Evolutionary conservation across 2,797 vertebrate genomes (phyloP), one percentile per base, ranked within the genome.

Genomic region (Otolemur crassicaudatus): DNA sequence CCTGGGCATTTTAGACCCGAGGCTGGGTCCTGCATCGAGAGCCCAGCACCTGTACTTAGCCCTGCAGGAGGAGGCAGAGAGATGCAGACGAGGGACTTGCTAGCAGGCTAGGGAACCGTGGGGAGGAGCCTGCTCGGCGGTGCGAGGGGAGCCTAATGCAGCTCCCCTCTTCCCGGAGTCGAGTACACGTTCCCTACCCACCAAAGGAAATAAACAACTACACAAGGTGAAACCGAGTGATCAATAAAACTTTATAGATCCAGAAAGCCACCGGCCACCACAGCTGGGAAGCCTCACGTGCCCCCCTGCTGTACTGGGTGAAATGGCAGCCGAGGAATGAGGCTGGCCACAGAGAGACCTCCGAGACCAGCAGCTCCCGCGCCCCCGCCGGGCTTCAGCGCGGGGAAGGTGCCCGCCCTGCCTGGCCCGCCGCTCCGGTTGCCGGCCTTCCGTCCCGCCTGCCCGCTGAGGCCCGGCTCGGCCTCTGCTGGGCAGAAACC

Each of bases 201-300:
- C 22, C 72, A 43, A 70, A 82, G 46, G n/a, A 81, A 85, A 63
- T 37, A 93, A 85, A 85, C 25, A 96, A 73, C 94, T 40, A 53
- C 5, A 43, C 83, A 97, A 72, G 31, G 82, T 49, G 76, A 91
- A 95, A 77, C 63, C 37, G n/a, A 25, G 29, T 89, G 3, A 86
- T 49, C 61, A 61, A 69, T 63, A 85, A 73, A 92, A 49, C 2
- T 8, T 73, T 53, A 76, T 12, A 89, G 60, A 77, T 61, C 4
- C 29, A 82, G 49, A 60, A 86, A 79, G 27, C 65, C 60, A 79
- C 53, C 43, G 65, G 25, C 9, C 23, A 80, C n/a, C 2, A 13
- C 79, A n/a, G 23, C 77, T 53, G 56, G 58, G 22, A 19, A 3
- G 43, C 25, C 61, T 5, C 37, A 31, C 12, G 46, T 17, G n/a